Evolutionary conservation across 37 sponge, comb jelly and placozoan species (phyloP).

Genomic region (Spongilla lacustris): DNA sequence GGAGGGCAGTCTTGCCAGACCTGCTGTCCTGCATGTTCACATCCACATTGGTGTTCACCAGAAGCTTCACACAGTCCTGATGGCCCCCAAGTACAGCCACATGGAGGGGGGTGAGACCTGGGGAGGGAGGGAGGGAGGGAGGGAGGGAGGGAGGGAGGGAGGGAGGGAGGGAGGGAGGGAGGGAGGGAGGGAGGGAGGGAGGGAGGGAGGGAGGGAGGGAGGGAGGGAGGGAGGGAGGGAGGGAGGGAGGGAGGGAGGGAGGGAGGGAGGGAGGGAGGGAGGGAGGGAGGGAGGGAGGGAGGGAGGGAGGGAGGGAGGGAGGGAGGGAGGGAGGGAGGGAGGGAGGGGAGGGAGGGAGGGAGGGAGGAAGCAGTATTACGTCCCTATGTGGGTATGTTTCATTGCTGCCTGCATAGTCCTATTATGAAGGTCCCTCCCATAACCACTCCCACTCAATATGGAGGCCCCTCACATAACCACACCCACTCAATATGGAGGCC

Average conservation of each 20-base stretch:
- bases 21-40: conserved; percentile 75
- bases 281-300: too few relatives aligned
- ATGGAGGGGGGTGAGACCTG: background rate
- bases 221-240: too few relatives aligned
- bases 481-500: background rate
- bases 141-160: background rate
- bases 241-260: too few relatives aligned
- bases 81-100: background rate
- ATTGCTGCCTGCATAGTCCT: background rate
- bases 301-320: too few relatives aligned
- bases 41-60: conserved; percentile 50
- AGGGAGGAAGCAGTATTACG: background rate
- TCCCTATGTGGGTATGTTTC: background rate
- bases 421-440: too few relatives aligned
- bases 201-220: too few relatives aligned
- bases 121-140: background rate
- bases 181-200: too few relatives aligned
- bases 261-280: too few relatives aligned
- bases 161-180: too few relatives aligned
- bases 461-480: too few relatives aligned
- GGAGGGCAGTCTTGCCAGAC: conserved; percentile 85
- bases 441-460: too few relatives aligned
- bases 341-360: background rate
- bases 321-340: too few relatives aligned
- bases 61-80: background rate